Percentiles rank a stretch among this genome's conserved stretches.
Evolutionary conservation across 53 echinoderm and acorn worm species (phyloP).

Genomic region (Apostichopus leukothele): DNA sequence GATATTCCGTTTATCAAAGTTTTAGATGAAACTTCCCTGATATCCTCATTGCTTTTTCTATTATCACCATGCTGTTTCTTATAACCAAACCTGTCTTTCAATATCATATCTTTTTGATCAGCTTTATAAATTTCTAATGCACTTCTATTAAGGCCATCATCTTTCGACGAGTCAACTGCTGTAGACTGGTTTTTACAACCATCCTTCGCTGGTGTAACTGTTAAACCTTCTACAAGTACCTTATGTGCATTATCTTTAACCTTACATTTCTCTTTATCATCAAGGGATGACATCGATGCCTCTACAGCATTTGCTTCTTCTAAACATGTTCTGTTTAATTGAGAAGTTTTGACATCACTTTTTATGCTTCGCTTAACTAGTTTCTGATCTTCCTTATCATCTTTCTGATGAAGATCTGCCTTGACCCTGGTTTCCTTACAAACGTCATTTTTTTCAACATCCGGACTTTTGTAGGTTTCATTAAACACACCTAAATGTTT

Average conservation of each 20-base stretch:
- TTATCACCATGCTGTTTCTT: no score
- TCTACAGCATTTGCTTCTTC: background rate
- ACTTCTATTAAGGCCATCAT: no score
- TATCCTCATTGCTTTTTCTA: background rate
- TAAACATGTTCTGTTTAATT: background rate
- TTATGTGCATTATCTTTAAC: background rate
- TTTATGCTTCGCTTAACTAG: background rate
- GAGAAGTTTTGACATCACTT: background rate
- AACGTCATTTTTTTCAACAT: background rate
- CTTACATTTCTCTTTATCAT: background rate
- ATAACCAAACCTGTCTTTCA: no score
- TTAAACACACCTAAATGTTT: background rate
- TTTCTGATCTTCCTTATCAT: background rate
- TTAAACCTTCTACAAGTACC: background rate
- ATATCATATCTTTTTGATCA: no score
- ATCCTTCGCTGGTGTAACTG: background rate
- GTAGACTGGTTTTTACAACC: no score
- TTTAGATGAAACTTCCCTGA: background rate
- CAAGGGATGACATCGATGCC: background rate
- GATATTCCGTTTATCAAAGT: background rate
- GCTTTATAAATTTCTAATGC: no score
- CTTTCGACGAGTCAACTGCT: no score
- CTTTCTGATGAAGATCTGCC: background rate
- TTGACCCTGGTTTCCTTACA: conserved; percentile 8
- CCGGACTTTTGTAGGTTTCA: background rate